Percentiles rank a stretch among this genome's conserved stretches.
Conservation (phyloP, 30 jellyfish, hydroid and myxozoan genomes). For the Aurelia coerulea region DNA sequence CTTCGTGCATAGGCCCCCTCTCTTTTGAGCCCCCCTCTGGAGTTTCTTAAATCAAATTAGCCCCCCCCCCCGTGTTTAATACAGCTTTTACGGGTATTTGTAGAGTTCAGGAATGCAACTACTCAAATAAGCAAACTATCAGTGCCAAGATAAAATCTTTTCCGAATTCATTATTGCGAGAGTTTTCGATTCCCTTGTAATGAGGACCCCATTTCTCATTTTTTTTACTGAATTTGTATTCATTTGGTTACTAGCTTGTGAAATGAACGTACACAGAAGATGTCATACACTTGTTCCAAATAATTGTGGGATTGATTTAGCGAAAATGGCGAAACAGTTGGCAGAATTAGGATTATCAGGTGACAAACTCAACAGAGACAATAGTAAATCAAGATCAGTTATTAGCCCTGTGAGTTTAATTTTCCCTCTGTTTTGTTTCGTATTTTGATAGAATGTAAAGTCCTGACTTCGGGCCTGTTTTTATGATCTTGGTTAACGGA, state of each 20-base stretch:
- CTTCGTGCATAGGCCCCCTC: no score
- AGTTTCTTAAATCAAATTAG: no score
- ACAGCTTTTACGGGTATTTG: no score
- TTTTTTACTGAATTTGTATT: background rate
- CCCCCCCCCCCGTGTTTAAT: no score
- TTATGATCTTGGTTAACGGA: background rate
- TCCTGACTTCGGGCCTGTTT: background rate
- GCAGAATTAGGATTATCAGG: constrained; percentile 72
- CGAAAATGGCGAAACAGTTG: constrained; percentile 82
- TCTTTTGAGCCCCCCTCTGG: no score
- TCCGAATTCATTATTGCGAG: no score
- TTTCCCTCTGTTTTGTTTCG: background rate
- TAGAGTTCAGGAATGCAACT: no score
- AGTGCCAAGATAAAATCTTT: no score
- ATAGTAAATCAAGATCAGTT: constrained; percentile 53
- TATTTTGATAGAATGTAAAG: background rate
- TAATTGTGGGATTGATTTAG: constrained; percentile 88
- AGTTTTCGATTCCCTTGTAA: no score
- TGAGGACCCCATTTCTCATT: no score
- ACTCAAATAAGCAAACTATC: no score
- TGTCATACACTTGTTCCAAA: constrained; percentile 94
- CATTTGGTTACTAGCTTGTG: constrained; percentile 65
- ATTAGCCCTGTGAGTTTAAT: constrained; percentile 44
- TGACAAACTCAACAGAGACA: constrained; percentile 72
- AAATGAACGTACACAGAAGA: constrained; percentile 89